phyloP scores from a whole-genome alignment of 2,797 vertebrate genomes.

The Coccyzus lansbergi region DNA sequence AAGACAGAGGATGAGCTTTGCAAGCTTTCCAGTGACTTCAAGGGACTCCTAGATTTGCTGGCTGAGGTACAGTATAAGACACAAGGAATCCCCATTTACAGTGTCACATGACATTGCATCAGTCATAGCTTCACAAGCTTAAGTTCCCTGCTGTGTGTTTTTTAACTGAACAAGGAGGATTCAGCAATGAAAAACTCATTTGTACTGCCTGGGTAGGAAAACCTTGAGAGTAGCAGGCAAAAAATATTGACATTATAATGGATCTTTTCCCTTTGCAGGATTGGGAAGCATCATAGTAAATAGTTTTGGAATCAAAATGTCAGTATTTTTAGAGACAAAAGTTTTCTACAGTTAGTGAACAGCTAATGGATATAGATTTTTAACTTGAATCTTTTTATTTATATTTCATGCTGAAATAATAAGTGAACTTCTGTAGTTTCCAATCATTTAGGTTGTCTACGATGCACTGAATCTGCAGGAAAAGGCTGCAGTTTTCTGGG shows the following conservation, averaged over 20 bases:
- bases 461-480: neutral
- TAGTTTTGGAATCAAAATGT: neutral
- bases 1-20: conserved; percentile 84
- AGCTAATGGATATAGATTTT: neutral
- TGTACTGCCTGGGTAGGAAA: neutral
- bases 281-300: neutral
- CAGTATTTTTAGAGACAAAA: neutral
- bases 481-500: neutral
- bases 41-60: conserved; percentile 79
- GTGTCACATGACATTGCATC: neutral
- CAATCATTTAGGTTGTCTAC: neutral
- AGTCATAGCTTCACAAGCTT: neutral
- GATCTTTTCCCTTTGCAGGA: neutral
- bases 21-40: conserved; percentile 85
- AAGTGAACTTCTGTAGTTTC: neutral
- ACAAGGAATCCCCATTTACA: neutral
- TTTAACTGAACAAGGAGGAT: conserved; percentile 9
- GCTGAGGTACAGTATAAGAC: conserved; percentile 81
- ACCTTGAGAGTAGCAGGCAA: neutral
- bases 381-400: neutral
- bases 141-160: neutral
- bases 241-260: neutral
- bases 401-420: conserved; percentile 12
- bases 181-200: neutral
- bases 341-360: neutral